A percentile compares a stretch with the other conserved stretches of the same genome.
Conservation (phyloP, 23 tunicate species). For the Ascidia mentula region DNA sequence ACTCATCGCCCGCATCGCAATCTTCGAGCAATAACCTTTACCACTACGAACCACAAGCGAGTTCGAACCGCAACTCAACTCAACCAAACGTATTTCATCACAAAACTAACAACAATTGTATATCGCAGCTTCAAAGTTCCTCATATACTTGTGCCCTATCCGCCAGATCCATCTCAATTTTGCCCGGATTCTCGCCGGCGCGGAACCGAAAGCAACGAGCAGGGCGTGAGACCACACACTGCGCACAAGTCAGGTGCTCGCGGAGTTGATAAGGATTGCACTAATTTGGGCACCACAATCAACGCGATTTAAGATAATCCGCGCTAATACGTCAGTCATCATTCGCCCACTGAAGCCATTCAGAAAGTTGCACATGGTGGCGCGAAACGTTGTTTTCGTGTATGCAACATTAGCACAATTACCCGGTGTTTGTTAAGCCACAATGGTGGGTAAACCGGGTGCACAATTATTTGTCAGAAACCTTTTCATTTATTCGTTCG, state of each 20-base stretch:
- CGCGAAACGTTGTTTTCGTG: background rate
- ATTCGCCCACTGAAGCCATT: background rate
- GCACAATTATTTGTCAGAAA: no score
- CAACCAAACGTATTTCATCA: background rate
- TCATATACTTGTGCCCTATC: background rate
- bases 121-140: background rate
- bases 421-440: background rate
- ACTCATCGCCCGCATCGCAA: background rate
- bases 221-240: background rate
- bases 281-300: background rate
- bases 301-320: background rate
- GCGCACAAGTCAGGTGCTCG: background rate
- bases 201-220: background rate
- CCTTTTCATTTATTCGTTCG: no score
- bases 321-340: background rate
- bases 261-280: background rate
- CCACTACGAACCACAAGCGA: no score
- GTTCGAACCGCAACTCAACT: background rate
- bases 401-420: background rate
- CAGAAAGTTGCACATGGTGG: background rate
- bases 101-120: background rate
- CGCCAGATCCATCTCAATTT: background rate
- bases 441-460: background rate
- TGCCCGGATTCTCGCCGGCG: background rate
- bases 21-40: background rate